Evolutionary conservation across 2,888 invertebrate genomes (phyloP), one percentile per base, ranked within the genome.

Genomic region (Caenorhabditis virilis): DNA sequence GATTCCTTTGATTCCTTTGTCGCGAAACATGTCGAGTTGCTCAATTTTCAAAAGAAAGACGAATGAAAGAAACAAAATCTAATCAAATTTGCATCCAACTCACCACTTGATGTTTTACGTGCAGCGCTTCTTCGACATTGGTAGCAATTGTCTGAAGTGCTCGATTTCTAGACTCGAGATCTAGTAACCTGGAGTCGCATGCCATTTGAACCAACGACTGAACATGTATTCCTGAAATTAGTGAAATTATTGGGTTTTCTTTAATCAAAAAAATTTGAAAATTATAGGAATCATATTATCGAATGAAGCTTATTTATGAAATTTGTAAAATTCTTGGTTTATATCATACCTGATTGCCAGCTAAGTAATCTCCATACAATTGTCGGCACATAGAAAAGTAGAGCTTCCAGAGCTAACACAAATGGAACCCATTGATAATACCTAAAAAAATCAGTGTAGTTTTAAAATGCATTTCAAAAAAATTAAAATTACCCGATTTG

Each of bases 121-220:
- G 81, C 16, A 83, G 65, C 25, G 83, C 82, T 50, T 83, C 83
- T 53, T 82, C 80, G 9, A 83, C 81, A 64, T 83, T 83, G 11
- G 76, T 79, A 3, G 83, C 80, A 18, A 83, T 82, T 11, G 83
- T 83, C 36, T 79, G 75, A 46, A 83, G 60, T 9, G 83, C 83
- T 18, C 79, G 69, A 18, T 73, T 74, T 18, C 83, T 61, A 13
- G 80, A 76, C 49, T 83, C 83, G 36, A 76, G 47, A 64, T 83
- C 83, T 35, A 83, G 72, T 41, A 83, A 59, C 16, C 83, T 68
- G 2, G 79, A 79, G 52, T 83, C 83, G 58, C 83, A 83, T 18
- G 83, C 83, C 83, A 83, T 83, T 54, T 83, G 82, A 26, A 83
- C 83, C 50, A 83, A 60, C 6, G 83, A 82, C 61, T 83, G 83